A percentile compares a stretch with the other conserved stretches of the same genome.
Evolutionary conservation across 2,797 vertebrate genomes (phyloP).

Genomic region (Saxicola maurus): DNA sequence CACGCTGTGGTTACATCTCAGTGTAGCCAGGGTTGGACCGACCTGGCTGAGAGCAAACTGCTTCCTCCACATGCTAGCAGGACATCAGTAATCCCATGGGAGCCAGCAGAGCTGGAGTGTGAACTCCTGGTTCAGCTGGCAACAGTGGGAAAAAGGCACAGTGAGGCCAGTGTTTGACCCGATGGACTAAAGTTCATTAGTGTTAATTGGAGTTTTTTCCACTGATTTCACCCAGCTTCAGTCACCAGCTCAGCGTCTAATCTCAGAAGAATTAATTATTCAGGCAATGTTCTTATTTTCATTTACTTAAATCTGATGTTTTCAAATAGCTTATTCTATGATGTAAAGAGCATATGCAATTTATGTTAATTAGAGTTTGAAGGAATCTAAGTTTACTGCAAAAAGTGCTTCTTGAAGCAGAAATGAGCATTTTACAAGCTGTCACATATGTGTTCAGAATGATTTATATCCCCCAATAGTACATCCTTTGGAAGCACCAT

Average conservation of each 20-base stretch:
- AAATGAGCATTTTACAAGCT: neutral
- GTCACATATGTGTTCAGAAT: neutral
- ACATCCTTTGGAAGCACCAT: neutral
- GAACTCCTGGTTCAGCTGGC: neutral
- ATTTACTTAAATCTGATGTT: neutral
- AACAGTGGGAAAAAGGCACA: neutral
- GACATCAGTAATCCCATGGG: neutral
- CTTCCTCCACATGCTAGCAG: neutral
- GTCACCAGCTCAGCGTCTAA: neutral
- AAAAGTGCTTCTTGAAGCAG: neutral
- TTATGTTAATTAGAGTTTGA: neutral
- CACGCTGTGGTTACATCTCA: neutral
- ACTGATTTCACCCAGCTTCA: neutral
- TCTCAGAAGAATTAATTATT: neutral
- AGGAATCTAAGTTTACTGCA: neutral
- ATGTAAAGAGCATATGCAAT: neutral
- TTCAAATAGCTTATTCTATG: neutral
- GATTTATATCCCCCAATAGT: neutral
- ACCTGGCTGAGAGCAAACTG: neutral
- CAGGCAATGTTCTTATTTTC: neutral
- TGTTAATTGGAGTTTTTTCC: neutral
- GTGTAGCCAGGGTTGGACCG: fast-evolving
- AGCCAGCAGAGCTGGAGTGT: neutral
- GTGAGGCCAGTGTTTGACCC: neutral
- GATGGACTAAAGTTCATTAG: neutral